Conservation (phyloP, 2,797 vertebrate genomes). For the Naso thynnoides region DNA sequence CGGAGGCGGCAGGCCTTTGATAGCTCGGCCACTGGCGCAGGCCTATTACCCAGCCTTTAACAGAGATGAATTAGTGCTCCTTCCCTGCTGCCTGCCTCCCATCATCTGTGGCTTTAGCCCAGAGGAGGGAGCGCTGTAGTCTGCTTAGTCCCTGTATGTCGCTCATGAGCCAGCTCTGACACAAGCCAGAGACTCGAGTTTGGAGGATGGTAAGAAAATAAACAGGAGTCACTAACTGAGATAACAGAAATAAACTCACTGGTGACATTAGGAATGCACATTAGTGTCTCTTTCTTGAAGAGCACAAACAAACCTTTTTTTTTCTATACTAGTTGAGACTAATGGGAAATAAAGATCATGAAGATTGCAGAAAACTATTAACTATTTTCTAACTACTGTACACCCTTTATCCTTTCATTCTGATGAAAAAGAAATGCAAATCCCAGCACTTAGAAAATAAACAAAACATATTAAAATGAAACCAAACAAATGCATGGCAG, state of each 20-base stretch:
- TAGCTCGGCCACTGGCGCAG: constrained; percentile 51
- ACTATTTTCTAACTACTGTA: constrained; percentile 4
- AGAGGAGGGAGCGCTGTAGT: constrained; percentile 20
- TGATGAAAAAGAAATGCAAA: neutral
- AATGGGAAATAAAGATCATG: constrained; percentile 6
- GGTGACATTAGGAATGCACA: constrained; percentile 38
- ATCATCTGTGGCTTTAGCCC: constrained; percentile 31
- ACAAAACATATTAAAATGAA: neutral
- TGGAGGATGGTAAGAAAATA: constrained; percentile 14
- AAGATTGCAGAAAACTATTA: constrained; percentile 22
- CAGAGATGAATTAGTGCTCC: constrained; percentile 81
- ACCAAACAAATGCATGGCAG: neutral
- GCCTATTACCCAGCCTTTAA: constrained; percentile 70
- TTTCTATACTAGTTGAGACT: constrained; percentile 4
- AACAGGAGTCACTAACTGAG: constrained; percentile 38
- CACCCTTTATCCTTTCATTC: neutral
- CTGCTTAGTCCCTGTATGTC: neutral
- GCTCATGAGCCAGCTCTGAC: constrained; percentile 18
- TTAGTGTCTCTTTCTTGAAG: constrained; percentile 36
- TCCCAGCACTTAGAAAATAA: neutral
- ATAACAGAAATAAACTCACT: constrained; percentile 60
- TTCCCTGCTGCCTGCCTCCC: constrained; percentile 30
- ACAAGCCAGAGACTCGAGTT: neutral
- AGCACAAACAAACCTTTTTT: constrained; percentile 29
- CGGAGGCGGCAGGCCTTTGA: constrained; percentile 62